These are phyloP conservation scores for Drosophila repleta DNA, from an alignment of 1,140 invertebrate genomes.

Conservation along the genomic window DNA sequence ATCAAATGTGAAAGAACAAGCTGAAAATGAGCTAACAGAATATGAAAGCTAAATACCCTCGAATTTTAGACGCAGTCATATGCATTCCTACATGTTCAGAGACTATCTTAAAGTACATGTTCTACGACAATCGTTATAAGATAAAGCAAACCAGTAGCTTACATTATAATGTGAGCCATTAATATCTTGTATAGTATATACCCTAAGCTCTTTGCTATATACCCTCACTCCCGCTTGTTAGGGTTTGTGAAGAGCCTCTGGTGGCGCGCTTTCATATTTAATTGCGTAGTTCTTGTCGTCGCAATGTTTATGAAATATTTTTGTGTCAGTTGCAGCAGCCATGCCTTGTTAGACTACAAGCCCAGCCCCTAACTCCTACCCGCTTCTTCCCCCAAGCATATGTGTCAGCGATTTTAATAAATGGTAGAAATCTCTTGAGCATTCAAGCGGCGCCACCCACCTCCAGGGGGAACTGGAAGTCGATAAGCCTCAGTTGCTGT, in stretches of 20 bases:
- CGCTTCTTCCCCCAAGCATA: neutral
- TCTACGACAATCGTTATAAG: no score
- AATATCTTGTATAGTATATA: no score
- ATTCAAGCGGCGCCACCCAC: constrained; percentile 10
- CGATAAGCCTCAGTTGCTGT: constrained; percentile 32
- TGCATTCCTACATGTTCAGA: neutral
- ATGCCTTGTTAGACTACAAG: neutral
- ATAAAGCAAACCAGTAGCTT: no score
- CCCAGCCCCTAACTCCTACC: neutral
- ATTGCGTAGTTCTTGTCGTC: constrained; percentile 15
- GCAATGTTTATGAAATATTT: constrained; percentile 29
- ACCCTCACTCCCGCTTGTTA: neutral
- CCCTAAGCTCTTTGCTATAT: neutral
- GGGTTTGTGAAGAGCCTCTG: constrained; percentile 5
- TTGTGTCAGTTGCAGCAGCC: constrained; percentile 14
- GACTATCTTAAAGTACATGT: no score
- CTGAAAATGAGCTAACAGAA: neutral
- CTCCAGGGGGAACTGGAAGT: constrained; percentile 15
- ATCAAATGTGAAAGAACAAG: neutral
- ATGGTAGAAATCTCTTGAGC: constrained; percentile 37
- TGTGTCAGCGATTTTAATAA: constrained; percentile 42
- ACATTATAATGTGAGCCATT: no score
- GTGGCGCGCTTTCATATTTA: constrained; percentile 36
- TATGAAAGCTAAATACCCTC: constrained; percentile 2
- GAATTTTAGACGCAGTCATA: neutral